These are phyloP conservation scores for Bubalus kerabau DNA, from an alignment of 2,113 vertebrate genomes.

Conservation along the genomic window DNA sequence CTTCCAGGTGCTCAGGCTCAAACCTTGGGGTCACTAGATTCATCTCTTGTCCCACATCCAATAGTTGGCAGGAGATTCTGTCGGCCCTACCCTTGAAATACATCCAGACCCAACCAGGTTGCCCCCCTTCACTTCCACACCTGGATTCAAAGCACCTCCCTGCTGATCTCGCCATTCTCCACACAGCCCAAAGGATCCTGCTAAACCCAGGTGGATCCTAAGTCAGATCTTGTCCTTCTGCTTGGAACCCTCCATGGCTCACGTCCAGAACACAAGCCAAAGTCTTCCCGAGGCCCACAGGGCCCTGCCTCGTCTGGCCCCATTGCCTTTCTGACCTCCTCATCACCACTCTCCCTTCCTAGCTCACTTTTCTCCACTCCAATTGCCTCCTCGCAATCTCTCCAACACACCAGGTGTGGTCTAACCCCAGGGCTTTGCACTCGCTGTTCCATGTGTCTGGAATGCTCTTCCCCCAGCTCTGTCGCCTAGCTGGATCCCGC, in stretches of 20 bases:
- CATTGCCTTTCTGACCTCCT: background rate
- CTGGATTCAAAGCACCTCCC: background rate
- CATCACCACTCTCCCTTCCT: background rate
- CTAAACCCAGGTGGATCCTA: background rate
- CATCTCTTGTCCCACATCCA: background rate
- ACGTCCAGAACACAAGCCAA: background rate
- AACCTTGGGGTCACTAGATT: background rate
- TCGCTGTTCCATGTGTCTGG: background rate
- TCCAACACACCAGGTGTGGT: too few species aligned
- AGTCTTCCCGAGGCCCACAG: background rate
- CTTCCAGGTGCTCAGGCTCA: background rate
- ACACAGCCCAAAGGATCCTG: background rate
- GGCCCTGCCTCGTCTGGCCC: background rate
- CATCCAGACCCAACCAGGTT: background rate
- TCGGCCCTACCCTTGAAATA: background rate
- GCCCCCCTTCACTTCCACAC: background rate
- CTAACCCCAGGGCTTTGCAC: conserved; percentile 4
- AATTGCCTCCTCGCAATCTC: background rate
- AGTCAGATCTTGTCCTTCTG: background rate
- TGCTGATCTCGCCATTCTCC: fast-evolving
- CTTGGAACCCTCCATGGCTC: background rate
- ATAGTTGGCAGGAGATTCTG: background rate
- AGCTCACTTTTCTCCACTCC: background rate
- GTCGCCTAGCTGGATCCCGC: background rate
- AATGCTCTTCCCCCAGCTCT: background rate